phyloP scores from a whole-genome alignment of 2,888 invertebrate genomes.

The Folsomia manolachei region DNA sequence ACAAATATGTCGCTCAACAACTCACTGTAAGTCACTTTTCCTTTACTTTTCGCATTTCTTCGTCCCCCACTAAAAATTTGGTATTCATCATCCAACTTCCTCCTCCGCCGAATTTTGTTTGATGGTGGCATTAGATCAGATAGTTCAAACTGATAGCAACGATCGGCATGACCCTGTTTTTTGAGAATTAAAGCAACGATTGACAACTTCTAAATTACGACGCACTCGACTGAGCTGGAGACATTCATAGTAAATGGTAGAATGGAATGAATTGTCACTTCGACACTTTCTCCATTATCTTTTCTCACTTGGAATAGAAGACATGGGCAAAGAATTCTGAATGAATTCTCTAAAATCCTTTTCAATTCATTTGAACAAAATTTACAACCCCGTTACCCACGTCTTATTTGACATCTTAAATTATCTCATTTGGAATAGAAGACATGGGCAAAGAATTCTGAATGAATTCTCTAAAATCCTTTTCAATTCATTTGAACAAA shows the following conservation, averaged over 20 bases:
- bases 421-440: too few species aligned
- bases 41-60: slow-evolving; percentile 3
- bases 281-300: slow-evolving; percentile 6
- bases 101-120: not conserved
- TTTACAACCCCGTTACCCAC: slow-evolving; percentile 3
- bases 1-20: slow-evolving; percentile 58
- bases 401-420: slow-evolving; percentile 5
- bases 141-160: too few species aligned
- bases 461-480: slow-evolving; percentile 13
- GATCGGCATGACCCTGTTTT: too few species aligned
- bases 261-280: not conserved
- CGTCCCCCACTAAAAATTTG: too few species aligned
- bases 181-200: not conserved
- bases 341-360: slow-evolving; percentile 14
- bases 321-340: too few species aligned
- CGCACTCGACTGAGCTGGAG: not conserved
- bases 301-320: too few species aligned
- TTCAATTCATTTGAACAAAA: slow-evolving; percentile 15
- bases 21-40: slow-evolving; percentile 56
- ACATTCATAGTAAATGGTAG: not conserved
- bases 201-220: not conserved
- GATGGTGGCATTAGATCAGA: not conserved
- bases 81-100: too few species aligned
- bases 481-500: slow-evolving; percentile 15
- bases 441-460: not conserved